Base-by-base conservation (phyloP, 1,140 invertebrate genomes). In the Grapholita molesta region DNA sequence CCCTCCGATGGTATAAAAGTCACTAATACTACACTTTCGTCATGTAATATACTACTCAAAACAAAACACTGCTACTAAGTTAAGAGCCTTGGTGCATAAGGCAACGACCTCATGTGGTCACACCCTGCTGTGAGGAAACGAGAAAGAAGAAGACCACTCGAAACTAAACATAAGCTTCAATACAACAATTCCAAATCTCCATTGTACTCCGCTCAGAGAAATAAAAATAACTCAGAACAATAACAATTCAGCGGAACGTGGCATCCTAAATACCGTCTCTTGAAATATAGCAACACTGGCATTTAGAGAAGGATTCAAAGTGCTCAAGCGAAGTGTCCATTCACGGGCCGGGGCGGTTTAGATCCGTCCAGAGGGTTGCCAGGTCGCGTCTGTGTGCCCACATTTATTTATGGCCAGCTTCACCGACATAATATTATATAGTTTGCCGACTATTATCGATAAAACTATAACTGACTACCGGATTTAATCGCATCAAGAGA, bases 301-400 rank as follows among this genome's bases (percentile, higher is more conserved):
- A 61, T 61, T 57, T 15, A 25, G 24, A 30, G 55, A 30, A 61
- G 55, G 55, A 61, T 61, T 61, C 12, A 9, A 21, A 61, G 55
- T 61, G 55, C 55, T 61, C 55, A 61, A 57, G 53, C 24, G 55
- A 61, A 61, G 55, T 61, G 25, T 61, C 55, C 55, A 61, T 61
- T 61, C 55, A 32, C n/a, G 55, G 55, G 11, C 55, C 25, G 55
- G 3, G 23, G 11, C 53, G n/a, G 12, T 57, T 32, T 28, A 28
- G 28, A 61, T 61, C 55, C 55, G 12, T 21, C 1, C 21, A 3
- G 2, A 48, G 42, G 42, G 42, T 21, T 48, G 18, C 42, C 42
- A 48, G 42, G 42, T 2, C 8, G 18, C 7, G 18, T 9, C 5
- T 42, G n/a, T 5, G 18, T 9, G 18, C 21, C 3, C 21, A 5